Evolutionary conservation across 1,140 invertebrate genomes (phyloP).

Genomic region (Drosophila asahinai): DNA sequence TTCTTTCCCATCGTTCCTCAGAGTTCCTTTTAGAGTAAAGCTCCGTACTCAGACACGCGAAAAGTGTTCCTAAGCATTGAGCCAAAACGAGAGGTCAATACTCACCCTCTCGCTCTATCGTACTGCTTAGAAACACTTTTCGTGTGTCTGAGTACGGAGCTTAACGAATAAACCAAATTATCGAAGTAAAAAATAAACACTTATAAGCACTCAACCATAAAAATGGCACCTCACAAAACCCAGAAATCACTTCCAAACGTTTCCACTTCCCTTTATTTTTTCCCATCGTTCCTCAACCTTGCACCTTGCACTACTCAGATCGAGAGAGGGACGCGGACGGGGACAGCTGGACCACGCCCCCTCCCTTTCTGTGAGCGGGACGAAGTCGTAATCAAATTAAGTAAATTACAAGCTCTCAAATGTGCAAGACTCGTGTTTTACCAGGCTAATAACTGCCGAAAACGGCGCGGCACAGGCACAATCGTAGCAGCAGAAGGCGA

Average conservation of each 20-base stretch:
- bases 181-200: background rate
- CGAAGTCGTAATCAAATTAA: slow-evolving; percentile 77
- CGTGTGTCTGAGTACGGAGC: too few relatives aligned
- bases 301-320: slow-evolving; percentile 5
- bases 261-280: background rate
- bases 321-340: background rate
- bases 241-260: background rate
- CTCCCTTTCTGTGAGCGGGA: background rate
- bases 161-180: background rate
- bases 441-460: slow-evolving; percentile 78
- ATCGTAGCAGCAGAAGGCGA: slow-evolving; percentile 1
- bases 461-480: slow-evolving; percentile 20
- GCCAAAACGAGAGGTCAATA: too few relatives aligned
- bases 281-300: slow-evolving; percentile 17
- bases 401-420: slow-evolving; percentile 83
- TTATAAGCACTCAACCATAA: background rate
- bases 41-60: too few relatives aligned
- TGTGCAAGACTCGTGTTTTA: slow-evolving; percentile 82
- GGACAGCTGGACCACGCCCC: slow-evolving; percentile 12
- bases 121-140: too few relatives aligned
- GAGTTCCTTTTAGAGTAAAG: too few relatives aligned
- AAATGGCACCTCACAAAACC: background rate
- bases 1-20: background rate
- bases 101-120: too few relatives aligned
- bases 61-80: too few relatives aligned